phyloP scores from a whole-genome alignment of 2,797 vertebrate species.

The Microhierax caerulescens region DNA sequence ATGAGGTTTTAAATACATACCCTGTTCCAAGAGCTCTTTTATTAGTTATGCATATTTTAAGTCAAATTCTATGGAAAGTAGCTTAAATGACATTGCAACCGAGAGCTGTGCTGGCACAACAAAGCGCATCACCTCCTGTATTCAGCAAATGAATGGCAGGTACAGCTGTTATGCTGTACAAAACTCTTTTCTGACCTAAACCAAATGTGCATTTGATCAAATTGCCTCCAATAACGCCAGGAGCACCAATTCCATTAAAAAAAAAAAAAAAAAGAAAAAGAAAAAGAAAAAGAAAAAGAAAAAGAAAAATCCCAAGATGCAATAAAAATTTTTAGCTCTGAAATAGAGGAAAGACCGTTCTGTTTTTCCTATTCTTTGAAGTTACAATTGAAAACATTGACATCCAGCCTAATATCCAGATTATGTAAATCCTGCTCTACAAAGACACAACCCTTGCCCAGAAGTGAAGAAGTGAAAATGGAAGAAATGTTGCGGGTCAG shows the following conservation, averaged over 20 bases:
- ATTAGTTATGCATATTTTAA: slow-evolving; percentile 23
- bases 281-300: no score
- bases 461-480: neutral
- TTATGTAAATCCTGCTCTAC: slow-evolving; percentile 5
- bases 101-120: neutral
- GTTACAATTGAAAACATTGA: neutral
- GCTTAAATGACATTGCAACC: neutral
- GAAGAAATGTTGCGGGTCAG: neutral
- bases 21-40: neutral
- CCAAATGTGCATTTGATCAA: neutral
- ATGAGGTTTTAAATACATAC: neutral
- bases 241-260: neutral
- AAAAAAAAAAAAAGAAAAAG: neutral
- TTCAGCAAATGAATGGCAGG: neutral
- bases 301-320: neutral
- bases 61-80: neutral
- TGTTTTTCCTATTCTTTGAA: neutral
- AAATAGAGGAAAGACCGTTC: neutral
- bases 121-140: neutral
- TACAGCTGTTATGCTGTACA: neutral
- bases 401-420: neutral
- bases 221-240: neutral
- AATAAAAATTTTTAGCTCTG: neutral
- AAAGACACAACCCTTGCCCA: neutral
- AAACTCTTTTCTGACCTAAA: neutral